Evolutionary conservation across 2,113 vertebrate genomes (phyloP), one percentile per base, ranked within the genome.

Genomic region (Ammodytes marinus): DNA sequence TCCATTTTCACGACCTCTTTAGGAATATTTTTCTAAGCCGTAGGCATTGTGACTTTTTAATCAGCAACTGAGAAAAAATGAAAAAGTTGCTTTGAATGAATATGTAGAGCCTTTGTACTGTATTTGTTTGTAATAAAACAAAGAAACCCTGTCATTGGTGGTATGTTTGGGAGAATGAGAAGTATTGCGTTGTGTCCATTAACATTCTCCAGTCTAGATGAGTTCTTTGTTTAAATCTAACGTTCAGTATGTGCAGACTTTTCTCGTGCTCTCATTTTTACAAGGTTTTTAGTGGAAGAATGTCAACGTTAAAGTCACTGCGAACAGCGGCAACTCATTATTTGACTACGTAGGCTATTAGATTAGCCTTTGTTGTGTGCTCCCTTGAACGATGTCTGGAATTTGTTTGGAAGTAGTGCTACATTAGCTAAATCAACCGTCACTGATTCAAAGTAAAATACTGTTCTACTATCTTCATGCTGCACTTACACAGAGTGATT

Each of bases 111-210:
- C 77, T 91, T 93, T 92, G 55, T 86, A 89, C 70, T 88, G 82
- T 89, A 81, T 84, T 86, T 92, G 85, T 94, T 94, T 94, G 76
- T 93, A 94, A 91, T 94, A 95, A 95, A 94, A 93, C 79, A 86
- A 82, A 79, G 49, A 66, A 78, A 63, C n/a, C 3, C 2, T 52
- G 42, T 27, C 15, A 39, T 12, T 54, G 15, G 57, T 19, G 19
- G 39, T 64, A 6, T 73, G 8, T 77, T 77, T 76, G 39, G 11
- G 7, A 37, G 37, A 43, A 14, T 40, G 12, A 17, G 10, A 4
- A 72, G 27, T 40, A 55, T 15, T 55, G 14, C n/a, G 39, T 37
- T 63, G 58, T 60, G n/a, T 17, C 50, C 39, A 37, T 59, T 35
- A 1, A 65, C 7, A 15, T 1, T 49, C 13, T 66, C 12, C 0